A percentile compares a stretch with the other conserved stretches of the same genome.
phyloP scores from a whole-genome alignment of 1,140 invertebrate species.

The Drosophila repleta region DNA sequence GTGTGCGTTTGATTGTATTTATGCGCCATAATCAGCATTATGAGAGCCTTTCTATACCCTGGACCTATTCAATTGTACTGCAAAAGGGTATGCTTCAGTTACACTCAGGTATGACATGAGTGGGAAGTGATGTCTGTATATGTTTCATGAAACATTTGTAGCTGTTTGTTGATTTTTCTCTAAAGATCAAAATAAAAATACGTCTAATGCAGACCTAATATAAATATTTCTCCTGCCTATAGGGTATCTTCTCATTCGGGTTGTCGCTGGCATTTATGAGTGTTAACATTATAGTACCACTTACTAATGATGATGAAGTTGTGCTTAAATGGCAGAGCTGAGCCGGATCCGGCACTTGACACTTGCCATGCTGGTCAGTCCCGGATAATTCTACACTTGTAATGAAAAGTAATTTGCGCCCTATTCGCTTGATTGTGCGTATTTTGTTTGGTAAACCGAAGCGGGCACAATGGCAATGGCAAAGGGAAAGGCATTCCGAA shows the following conservation, averaged over 20 bases:
- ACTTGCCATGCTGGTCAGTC: conserved; percentile 66
- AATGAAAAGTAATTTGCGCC: conserved; percentile 78
- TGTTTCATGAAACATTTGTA: too few relatives aligned
- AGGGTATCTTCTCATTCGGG: neutral
- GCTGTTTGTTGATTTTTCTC: too few relatives aligned
- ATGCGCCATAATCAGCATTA: conserved; percentile 79
- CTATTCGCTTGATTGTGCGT: conserved; percentile 77
- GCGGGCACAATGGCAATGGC: conserved; percentile 6
- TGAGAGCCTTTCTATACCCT: conserved; percentile 42
- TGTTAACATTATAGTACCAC: conserved; percentile 63
- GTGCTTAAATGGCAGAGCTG: conserved; percentile 72
- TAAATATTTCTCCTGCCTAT: neutral
- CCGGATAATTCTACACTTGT: conserved; percentile 63
- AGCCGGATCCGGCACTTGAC: conserved; percentile 64
- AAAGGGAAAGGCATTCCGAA: conserved; percentile 26
- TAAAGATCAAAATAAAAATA: too few relatives aligned
- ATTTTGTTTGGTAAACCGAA: conserved; percentile 68
- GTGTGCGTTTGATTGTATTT: conserved; percentile 61
- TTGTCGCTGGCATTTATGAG: neutral
- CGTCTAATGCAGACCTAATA: too few relatives aligned
- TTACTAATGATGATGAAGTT: conserved; percentile 79
- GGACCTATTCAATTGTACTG: neutral
- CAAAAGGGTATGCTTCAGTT: neutral
- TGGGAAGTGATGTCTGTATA: too few relatives aligned
- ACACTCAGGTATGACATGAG: neutral